These are phyloP conservation scores for Trichacis sp. DNA, from an alignment of 2,888 invertebrate species.

Conservation along the genomic window DNA sequence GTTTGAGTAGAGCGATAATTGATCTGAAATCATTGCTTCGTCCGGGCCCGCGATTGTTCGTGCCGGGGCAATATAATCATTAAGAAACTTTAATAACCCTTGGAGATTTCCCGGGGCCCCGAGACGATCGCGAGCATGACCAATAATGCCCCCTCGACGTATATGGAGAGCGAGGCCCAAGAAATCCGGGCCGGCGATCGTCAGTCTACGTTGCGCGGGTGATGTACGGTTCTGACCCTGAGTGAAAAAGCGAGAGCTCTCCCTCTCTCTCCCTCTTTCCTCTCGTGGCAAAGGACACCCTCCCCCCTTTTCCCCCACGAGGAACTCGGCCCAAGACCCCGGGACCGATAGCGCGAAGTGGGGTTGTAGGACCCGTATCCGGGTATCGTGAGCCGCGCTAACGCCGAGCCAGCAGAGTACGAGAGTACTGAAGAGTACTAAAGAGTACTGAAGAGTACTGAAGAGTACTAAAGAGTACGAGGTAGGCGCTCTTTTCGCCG, in stretches of 20 bases:
- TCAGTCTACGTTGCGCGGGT: slow-evolving; percentile 58
- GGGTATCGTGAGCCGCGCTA: slow-evolving; percentile 52
- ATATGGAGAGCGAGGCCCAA: slow-evolving; percentile 34
- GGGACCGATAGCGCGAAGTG: slow-evolving; percentile 36
- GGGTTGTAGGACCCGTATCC: slow-evolving; percentile 59
- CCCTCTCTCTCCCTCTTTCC: slow-evolving; percentile 26
- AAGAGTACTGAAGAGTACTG: too few species aligned
- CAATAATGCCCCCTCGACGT: slow-evolving; percentile 31
- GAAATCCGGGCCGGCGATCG: slow-evolving; percentile 55
- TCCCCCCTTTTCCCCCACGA: slow-evolving; percentile 35
- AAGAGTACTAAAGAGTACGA: too few species aligned
- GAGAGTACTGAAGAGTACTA: too few species aligned
- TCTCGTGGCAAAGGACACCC: slow-evolving; percentile 39
- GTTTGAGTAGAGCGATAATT: slow-evolving; percentile 1
- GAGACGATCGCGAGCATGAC: slow-evolving; percentile 20
- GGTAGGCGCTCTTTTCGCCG: slow-evolving; percentile 36
- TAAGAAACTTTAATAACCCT: slow-evolving; percentile 27
- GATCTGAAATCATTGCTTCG: not conserved
- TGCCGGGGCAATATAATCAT: slow-evolving; percentile 21
- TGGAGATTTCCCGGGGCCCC: slow-evolving; percentile 19
- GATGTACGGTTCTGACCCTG: slow-evolving; percentile 66
- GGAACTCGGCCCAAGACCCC: slow-evolving; percentile 7
- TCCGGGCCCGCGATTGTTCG: slow-evolving; percentile 6
- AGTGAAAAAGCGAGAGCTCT: slow-evolving; percentile 54
- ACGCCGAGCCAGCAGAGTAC: slow-evolving; percentile 40